Evolutionary conservation across 2,888 invertebrate genomes (phyloP).

Genomic region (Trachelus tabidus): DNA sequence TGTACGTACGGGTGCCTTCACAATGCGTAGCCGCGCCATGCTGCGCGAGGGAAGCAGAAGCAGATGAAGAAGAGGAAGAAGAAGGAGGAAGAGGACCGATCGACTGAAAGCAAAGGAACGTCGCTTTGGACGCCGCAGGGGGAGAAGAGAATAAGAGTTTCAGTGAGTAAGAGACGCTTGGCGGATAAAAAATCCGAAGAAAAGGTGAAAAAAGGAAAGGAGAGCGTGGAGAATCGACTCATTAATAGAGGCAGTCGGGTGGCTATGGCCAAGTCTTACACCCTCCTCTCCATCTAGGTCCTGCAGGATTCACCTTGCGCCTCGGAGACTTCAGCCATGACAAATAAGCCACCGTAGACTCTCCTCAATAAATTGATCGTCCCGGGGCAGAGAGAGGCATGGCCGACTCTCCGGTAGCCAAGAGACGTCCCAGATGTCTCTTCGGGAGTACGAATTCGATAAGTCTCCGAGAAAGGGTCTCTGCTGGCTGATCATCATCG

Average conservation of each 20-base stretch:
- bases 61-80: constrained; percentile 13
- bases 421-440: not conserved
- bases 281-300: not conserved
- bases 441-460: not conserved
- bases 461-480: not conserved
- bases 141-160: constrained; percentile 28
- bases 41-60: constrained; percentile 9
- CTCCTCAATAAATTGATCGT: not conserved
- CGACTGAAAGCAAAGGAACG: constrained; percentile 27
- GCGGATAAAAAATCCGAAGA: constrained; percentile 23
- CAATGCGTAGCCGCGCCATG: constrained; percentile 4
- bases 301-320: not conserved
- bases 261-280: constrained; percentile 29
- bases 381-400: not conserved
- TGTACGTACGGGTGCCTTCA: not conserved
- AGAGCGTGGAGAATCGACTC: constrained; percentile 40
- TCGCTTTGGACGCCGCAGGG: constrained; percentile 21
- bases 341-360: not conserved
- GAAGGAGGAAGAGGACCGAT: constrained; percentile 15
- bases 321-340: not conserved
- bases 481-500: not conserved
- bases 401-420: not conserved
- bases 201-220: constrained; percentile 13
- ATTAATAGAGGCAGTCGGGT: constrained; percentile 40
- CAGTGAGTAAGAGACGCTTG: constrained; percentile 33